Evolutionary conservation across 2,888 invertebrate genomes (phyloP), one percentile per base, ranked within the genome.

Genomic region (Scotopteryx bipunctaria): DNA sequence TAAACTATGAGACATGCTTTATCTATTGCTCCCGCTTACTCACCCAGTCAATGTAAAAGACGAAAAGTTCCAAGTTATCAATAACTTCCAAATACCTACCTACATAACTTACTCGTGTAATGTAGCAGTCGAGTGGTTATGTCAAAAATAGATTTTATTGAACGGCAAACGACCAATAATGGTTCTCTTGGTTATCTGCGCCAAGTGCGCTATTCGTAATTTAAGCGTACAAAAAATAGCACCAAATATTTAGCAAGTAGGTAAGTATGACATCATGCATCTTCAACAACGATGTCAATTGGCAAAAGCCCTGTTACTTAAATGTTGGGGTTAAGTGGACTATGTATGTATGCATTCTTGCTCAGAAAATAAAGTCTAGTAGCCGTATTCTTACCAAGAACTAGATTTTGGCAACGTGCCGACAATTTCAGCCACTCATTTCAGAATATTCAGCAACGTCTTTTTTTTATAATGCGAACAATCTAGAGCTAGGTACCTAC

Each of bases 281-380:
- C 59, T 47, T 56, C 25, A 56, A 40, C 50, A 60, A 55, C 52
- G 55, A 60, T 60, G 62, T 58, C 60, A 62, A 58, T 59, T 47
- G 57, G 44, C 32, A 48, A 46, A 38, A 35, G 52, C 49, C 31
- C 41, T 44, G 46, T 49, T 47, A 55, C 17, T 17, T 23, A n/a
- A 9, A 33, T 16, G 17, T 36, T 23, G 29, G 17, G 31, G 52
- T 42, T 46, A 52, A 46, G 52, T 52, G 46, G 41, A n/a, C 13
- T 3, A 29, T 50, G 37, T 51, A 50, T 45, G 46, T 29, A 14
- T 31, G n/a, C 25, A 38, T 43, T 19, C 40, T 27, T 46, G 27
- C 33, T 48, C 55, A 13, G 15, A 51, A 54, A 50, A 32, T 42
- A 21, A 46, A 41, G 41, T 46, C 45, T 16, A 41, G 40, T 38